phyloP scores from a whole-genome alignment of 2,888 invertebrate species.

The Pasiphila rectangulata region DNA sequence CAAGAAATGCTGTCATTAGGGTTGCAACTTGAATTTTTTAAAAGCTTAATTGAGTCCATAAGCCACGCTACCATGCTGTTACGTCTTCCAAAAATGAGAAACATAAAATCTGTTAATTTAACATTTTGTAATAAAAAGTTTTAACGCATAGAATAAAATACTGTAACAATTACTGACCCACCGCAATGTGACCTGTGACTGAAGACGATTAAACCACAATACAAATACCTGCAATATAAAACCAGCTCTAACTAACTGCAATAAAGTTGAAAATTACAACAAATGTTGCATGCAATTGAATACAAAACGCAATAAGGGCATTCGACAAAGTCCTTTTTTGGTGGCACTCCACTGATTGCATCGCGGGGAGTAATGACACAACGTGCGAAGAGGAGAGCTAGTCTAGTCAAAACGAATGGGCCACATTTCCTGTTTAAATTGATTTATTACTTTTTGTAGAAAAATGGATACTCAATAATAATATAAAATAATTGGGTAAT shows the following conservation, averaged over 20 bases:
- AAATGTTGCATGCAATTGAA: conserved; percentile 28
- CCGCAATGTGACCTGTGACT: conserved; percentile 2
- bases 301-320: conserved; percentile 32
- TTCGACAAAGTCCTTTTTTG: conserved; percentile 32
- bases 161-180: not conserved
- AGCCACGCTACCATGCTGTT: no score
- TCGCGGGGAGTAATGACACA: conserved; percentile 22
- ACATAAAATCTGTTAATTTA: no score
- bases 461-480: not conserved
- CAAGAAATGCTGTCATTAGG: no score
- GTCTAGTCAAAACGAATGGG: not conserved
- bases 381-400: conserved; percentile 8
- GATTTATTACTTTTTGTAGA: no score
- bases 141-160: not conserved
- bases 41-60: no score
- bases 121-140: no score
- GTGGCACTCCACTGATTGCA: conserved; percentile 31
- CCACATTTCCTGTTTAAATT: no score
- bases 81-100: no score
- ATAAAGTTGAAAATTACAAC: conserved; percentile 14
- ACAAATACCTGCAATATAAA: not conserved
- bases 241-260: conserved; percentile 1
- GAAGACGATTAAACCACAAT: conserved; percentile 3
- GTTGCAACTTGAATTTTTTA: no score
- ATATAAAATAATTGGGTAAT: no score